Conservation (phyloP, 2,797 vertebrate genomes). For the Threskiornis aethiopicus region DNA sequence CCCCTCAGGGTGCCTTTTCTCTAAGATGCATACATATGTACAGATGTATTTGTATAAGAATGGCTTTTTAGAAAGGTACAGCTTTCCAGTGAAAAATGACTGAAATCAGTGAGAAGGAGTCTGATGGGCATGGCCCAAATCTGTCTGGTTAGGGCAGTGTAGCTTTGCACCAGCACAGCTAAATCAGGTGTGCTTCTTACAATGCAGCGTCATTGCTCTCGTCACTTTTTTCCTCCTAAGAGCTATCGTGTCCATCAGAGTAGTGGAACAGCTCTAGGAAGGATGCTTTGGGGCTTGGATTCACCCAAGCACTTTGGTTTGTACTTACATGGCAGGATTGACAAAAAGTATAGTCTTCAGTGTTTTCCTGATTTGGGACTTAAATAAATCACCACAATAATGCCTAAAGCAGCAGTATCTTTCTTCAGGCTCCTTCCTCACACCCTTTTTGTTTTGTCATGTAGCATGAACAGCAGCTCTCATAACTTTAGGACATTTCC, state of each 20-base stretch:
- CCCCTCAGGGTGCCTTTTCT: background rate
- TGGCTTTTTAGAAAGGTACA: background rate
- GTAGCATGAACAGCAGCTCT: background rate
- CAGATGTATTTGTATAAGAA: rapidly evolving
- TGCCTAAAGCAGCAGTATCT: background rate
- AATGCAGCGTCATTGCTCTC: background rate
- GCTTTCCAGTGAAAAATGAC: background rate
- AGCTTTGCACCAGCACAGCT: background rate
- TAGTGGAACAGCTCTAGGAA: background rate
- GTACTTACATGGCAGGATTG: background rate
- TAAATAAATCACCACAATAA: background rate
- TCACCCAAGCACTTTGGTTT: background rate
- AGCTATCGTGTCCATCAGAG: background rate
- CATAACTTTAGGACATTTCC: background rate
- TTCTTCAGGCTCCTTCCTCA: background rate
- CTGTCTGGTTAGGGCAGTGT: background rate
- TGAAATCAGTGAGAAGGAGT: background rate
- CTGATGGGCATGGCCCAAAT: background rate
- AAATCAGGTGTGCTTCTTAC: background rate
- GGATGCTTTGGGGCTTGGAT: background rate
- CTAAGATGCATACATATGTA: background rate
- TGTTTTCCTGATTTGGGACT: background rate
- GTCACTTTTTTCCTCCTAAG: background rate
- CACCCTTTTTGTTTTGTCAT: background rate
- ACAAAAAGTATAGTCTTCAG: background rate